Evolutionary conservation across 1,140 invertebrate species (phyloP).

Genomic region (Phenacoccus solenopsis): DNA sequence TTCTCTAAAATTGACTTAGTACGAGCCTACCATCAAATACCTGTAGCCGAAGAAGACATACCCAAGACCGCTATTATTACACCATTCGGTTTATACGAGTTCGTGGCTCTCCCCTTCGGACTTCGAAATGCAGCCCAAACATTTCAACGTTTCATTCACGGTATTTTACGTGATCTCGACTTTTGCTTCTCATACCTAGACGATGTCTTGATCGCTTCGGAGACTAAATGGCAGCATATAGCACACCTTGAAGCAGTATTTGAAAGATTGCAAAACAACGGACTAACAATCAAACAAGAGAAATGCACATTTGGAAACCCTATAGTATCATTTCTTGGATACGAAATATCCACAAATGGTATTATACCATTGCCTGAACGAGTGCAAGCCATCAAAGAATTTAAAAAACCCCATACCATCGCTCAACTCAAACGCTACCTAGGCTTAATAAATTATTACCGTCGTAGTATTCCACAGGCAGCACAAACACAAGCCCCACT

Average conservation of each 20-base stretch:
- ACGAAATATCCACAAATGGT: not conserved
- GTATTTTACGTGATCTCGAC: not conserved
- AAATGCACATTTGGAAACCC: not conserved
- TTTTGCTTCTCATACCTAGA: not conserved
- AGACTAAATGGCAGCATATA: no score
- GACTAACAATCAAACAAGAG: not conserved
- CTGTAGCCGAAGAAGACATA: no score
- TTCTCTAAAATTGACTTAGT: slow-evolving; percentile 39
- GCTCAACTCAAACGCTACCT: not conserved
- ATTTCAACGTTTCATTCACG: slow-evolving; percentile 32
- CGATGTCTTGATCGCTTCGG: not conserved
- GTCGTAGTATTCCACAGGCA: not conserved
- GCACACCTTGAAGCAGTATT: not conserved
- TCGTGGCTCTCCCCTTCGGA: slow-evolving; percentile 35
- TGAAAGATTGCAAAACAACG: not conserved
- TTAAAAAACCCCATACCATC: not conserved
- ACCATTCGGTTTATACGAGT: slow-evolving; percentile 32
- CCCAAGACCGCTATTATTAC: slow-evolving; percentile 38
- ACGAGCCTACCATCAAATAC: slow-evolving; percentile 35
- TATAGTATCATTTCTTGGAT: not conserved
- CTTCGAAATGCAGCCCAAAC: slow-evolving; percentile 34
- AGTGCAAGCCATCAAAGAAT: not conserved
- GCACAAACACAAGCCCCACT: not conserved
- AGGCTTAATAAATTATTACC: not conserved
- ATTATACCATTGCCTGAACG: not conserved